phyloP scores from a whole-genome alignment of 2,888 invertebrate genomes.

The Adelphocoris suturalis region DNA sequence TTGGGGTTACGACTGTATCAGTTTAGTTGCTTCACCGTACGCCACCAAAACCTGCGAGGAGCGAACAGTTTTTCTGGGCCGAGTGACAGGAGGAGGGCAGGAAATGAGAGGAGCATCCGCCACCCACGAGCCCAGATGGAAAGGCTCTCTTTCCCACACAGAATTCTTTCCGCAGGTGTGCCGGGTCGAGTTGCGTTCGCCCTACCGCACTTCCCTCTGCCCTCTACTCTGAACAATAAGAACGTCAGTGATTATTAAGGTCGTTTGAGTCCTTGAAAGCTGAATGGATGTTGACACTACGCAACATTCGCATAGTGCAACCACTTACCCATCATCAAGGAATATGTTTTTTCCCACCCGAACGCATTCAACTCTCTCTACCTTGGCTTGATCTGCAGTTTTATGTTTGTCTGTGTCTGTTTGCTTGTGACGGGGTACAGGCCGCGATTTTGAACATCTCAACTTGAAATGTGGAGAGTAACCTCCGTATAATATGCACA shows the following conservation, averaged over 20 bases:
- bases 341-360: too few relatives aligned
- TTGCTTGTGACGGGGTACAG: too few relatives aligned
- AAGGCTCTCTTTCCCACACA: conserved; percentile 63
- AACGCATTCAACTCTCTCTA: too few relatives aligned
- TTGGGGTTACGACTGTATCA: too few relatives aligned
- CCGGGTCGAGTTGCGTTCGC: background rate
- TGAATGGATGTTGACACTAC: background rate
- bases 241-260: background rate
- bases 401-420: too few relatives aligned
- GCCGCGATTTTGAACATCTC: too few relatives aligned
- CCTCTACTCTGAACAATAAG: background rate
- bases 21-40: background rate
- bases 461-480: too few relatives aligned
- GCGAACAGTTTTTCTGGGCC: background rate
- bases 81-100: conserved; percentile 19
- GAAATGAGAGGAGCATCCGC: conserved; percentile 63
- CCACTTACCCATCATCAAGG: too few relatives aligned
- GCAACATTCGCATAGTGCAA: too few relatives aligned
- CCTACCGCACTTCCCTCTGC: background rate
- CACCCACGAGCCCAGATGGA: conserved; percentile 68
- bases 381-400: too few relatives aligned
- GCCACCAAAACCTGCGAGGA: background rate
- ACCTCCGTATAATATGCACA: too few relatives aligned
- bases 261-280: background rate
- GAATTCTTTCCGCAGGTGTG: conserved; percentile 66